Base-by-base conservation (phyloP, 2,888 invertebrate genomes). In the Drosophila tripunctata region DNA sequence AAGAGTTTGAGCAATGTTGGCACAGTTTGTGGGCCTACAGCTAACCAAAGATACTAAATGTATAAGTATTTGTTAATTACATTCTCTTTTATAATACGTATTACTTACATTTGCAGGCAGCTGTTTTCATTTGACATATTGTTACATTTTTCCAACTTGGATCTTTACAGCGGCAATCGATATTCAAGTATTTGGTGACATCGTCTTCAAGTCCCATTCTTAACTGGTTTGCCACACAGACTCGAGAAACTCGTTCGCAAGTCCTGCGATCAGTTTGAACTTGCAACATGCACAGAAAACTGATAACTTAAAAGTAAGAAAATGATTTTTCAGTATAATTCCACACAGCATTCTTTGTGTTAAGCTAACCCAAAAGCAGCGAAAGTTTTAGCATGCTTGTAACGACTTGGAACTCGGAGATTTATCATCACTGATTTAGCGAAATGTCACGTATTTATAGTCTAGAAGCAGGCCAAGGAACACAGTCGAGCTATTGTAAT, bases 61-160 rank as follows among this genome's bases (percentile, higher is more conserved):
- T 31, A 17, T 6, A 2, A n/a, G 0, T 17, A 8, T 3, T n/a
- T 30, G 0, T 7, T 2, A 12, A 3, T n/a, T 6, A 2, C 1
- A 35, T 2, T 8, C 15, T 5, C 8, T 7, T 3, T 1, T n/a
- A 0, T 15, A 7, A 4, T 1, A 21, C 6, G 14, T 24, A 7
- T 0, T 14, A 67, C 84, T 69, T 41, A 88, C 87, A 55, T 33
- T 45, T 22, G 5, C 84, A 84, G 33, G 52, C 40, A 3, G 62
- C 78, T 0, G 38, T 19, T 7, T 64, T 27, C 45, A 84, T 8
- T 22, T 88, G 58, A 21, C 87, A 84, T 1, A 68, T 78, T 1
- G 70, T 19, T 0, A 88, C 30, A 35, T 64, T 35, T 0, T 22
- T 58, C 88, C 88, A 88, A 4, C 7, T 41, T 1, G 15, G 10